Evolutionary conservation across 2,113 vertebrate genomes (phyloP).

Genomic region (Mesocricetus auratus): DNA sequence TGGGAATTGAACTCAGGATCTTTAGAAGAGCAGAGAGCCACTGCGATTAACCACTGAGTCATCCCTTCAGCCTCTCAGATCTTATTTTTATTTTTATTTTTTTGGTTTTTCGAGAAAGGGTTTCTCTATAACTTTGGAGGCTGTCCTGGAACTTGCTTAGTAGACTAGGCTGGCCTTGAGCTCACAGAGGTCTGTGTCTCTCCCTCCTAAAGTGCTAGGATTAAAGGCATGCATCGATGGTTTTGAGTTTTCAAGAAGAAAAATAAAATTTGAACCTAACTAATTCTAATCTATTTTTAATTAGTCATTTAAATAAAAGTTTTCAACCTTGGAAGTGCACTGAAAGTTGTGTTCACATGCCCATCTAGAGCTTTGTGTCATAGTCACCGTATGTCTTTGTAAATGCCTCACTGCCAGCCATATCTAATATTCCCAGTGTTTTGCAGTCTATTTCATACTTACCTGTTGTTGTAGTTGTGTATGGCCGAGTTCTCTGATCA

Average conservation of each 20-base stretch:
- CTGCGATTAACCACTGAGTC: not conserved
- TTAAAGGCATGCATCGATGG: not conserved
- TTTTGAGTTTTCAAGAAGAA: constrained; percentile 50
- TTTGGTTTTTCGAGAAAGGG: no score
- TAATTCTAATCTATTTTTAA: not conserved
- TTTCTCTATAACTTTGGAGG: no score
- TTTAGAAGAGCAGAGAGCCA: not conserved
- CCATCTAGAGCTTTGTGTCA: not conserved
- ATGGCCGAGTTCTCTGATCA: constrained; percentile 27
- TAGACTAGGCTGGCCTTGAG: no score
- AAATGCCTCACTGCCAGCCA: constrained; percentile 13
- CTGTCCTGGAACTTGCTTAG: no score
- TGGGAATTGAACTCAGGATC: not conserved
- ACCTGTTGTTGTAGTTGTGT: constrained; percentile 35
- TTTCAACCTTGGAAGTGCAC: not conserved
- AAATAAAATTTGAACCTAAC: constrained; percentile 13
- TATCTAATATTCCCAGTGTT: not conserved
- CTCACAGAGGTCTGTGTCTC: no score
- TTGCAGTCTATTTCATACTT: constrained; percentile 25
- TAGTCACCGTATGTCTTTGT: not conserved
- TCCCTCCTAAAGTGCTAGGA: no score
- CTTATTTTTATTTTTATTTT: not conserved
- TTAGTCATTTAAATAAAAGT: not conserved
- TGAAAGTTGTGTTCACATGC: not conserved
- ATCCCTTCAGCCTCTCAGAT: not conserved